Evolutionary conservation across 2,888 invertebrate genomes (phyloP).

Genomic region (Cheilosia vernalis): DNA sequence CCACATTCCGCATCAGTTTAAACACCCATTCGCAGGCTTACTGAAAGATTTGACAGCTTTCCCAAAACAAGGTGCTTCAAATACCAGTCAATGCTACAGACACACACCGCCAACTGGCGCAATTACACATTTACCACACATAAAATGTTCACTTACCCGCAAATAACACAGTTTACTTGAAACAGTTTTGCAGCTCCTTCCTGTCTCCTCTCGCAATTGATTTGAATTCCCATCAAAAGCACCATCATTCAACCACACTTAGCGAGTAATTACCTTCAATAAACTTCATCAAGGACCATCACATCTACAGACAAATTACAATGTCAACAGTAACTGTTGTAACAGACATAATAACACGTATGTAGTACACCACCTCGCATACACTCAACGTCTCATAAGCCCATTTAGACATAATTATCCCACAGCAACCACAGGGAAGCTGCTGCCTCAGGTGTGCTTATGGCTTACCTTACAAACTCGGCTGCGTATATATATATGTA

Average conservation of each 20-base stretch:
- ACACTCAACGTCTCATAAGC: conserved; percentile 53
- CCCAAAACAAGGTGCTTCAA: too few species aligned
- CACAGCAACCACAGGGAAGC: conserved; percentile 36
- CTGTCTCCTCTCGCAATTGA: conserved; percentile 26
- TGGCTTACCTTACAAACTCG: conserved; percentile 18
- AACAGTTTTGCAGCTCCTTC: too few species aligned
- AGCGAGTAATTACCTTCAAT: conserved; percentile 66
- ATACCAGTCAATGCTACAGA: too few species aligned
- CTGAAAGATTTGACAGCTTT: too few species aligned
- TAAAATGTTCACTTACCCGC: too few species aligned
- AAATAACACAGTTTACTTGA: too few species aligned
- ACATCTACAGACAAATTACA: conserved; percentile 52
- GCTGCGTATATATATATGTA: not conserved
- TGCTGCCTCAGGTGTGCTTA: conserved; percentile 57
- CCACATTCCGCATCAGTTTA: too few species aligned
- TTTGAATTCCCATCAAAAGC: conserved; percentile 50
- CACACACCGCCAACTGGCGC: too few species aligned
- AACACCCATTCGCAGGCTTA: too few species aligned
- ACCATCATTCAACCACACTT: conserved; percentile 62
- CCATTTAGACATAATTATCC: conserved; percentile 67
- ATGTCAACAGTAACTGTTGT: conserved; percentile 66
- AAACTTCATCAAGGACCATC: conserved; percentile 64
- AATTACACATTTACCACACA: too few species aligned
- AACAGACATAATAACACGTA: conserved; percentile 59
- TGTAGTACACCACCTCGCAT: conserved; percentile 52